phyloP scores from a whole-genome alignment of 2,113 vertebrate species.

The Myodes glareolus region DNA sequence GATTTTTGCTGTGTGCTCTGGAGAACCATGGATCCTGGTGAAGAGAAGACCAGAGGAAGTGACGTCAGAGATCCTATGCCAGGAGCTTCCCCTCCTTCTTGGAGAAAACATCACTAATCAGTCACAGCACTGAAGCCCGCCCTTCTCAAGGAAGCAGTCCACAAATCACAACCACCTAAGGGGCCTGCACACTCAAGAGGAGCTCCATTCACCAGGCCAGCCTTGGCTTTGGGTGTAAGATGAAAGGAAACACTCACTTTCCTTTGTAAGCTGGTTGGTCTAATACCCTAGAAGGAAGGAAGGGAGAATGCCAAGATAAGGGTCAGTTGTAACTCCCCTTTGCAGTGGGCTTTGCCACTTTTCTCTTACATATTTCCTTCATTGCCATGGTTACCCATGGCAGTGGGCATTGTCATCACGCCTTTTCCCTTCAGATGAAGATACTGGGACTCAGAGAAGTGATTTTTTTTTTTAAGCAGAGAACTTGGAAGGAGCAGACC shows the following conservation, averaged over 20 bases:
- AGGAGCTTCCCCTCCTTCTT: background rate
- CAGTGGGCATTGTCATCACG: background rate
- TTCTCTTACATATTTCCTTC: background rate
- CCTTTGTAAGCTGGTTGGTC: background rate
- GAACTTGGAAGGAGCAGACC: background rate
- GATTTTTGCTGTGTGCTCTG: background rate
- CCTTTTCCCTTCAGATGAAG: background rate
- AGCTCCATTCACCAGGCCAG: background rate
- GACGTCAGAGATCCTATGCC: background rate
- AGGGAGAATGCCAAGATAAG: background rate
- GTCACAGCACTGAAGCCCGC: background rate
- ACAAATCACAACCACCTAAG: background rate
- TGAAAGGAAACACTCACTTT: constrained; percentile 20
- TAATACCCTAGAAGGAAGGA: background rate
- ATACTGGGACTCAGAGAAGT: background rate
- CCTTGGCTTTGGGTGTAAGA: background rate
- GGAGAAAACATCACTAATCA: background rate
- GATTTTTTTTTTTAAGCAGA: background rate
- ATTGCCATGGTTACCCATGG: background rate
- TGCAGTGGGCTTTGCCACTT: background rate
- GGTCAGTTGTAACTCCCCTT: background rate
- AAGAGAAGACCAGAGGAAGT: background rate
- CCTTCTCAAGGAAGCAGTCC: background rate
- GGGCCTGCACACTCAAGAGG: background rate
- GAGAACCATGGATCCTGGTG: background rate